Conservation (phyloP, 30 jellyfish, hydroid and myxozoan genomes). For the Mastigias papua region DNA sequence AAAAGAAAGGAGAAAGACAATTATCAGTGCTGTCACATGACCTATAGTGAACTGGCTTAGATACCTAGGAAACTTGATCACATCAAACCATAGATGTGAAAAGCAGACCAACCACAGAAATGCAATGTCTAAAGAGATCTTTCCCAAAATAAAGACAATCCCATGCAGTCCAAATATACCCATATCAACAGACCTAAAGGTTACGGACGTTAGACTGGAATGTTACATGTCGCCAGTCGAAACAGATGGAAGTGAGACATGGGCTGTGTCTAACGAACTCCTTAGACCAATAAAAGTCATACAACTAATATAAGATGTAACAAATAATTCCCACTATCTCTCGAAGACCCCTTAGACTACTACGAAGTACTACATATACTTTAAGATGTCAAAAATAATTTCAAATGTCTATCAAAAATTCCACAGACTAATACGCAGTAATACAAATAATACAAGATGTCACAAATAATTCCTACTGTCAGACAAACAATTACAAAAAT, state of each 20-base stretch:
- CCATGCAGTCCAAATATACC: background rate
- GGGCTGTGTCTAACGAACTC: background rate
- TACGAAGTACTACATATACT: too few species aligned
- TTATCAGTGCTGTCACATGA: background rate
- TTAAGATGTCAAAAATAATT: too few species aligned
- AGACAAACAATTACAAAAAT: too few species aligned
- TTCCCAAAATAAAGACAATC: background rate
- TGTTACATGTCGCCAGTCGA: background rate
- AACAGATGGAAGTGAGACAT: background rate
- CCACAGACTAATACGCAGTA: too few species aligned
- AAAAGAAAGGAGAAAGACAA: background rate
- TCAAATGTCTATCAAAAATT: too few species aligned
- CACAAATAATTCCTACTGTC: too few species aligned
- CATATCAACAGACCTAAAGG: background rate
- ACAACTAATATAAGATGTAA: too few species aligned
- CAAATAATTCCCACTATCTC: too few species aligned
- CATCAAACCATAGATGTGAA: background rate
- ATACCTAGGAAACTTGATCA: background rate
- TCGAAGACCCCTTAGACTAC: too few species aligned
- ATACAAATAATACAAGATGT: too few species aligned
- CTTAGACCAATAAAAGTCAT: too few species aligned
- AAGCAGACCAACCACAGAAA: background rate
- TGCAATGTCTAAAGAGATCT: background rate
- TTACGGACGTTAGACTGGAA: background rate
- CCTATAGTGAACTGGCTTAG: conserved; percentile 1